These are phyloP conservation scores for Danaus plexippus DNA, from an alignment of 1,140 invertebrate genomes.

Conservation along the genomic window DNA sequence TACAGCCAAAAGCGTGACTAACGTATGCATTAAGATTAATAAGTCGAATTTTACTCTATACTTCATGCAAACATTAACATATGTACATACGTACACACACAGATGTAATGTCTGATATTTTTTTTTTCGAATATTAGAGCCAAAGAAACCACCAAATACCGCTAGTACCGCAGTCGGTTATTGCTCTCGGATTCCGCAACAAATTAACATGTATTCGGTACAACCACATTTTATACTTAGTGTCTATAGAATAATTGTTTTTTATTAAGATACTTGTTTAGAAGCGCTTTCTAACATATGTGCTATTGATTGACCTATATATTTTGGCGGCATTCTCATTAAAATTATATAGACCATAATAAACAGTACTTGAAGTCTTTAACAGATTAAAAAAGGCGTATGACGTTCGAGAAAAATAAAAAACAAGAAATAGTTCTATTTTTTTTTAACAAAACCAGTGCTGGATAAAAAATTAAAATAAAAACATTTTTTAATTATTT, in stretches of 20 bases:
- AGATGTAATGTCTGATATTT: conserved; percentile 35
- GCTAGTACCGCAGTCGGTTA: conserved; percentile 65
- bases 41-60: conserved; percentile 44
- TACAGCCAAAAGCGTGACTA: conserved; percentile 38
- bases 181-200: conserved; percentile 71
- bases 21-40: conserved; percentile 53
- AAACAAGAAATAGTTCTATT: no score
- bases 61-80: conserved; percentile 32
- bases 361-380: no score
- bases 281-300: conserved; percentile 26
- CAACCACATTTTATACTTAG: conserved; percentile 65
- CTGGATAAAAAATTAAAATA: no score
- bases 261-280: conserved; percentile 27
- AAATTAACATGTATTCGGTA: conserved; percentile 72
- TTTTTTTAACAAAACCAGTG: no score
- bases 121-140: conserved; percentile 64
- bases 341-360: no score
- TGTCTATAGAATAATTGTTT: conserved; percentile 54
- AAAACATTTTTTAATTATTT: no score
- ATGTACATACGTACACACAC: conserved; percentile 34
- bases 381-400: no score
- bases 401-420: no score
- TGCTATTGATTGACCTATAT: conserved; percentile 14
- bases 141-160: conserved; percentile 67
- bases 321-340: no score